Base-by-base conservation (phyloP, 2,113 vertebrate genomes). In the Mungos mungo region DNA sequence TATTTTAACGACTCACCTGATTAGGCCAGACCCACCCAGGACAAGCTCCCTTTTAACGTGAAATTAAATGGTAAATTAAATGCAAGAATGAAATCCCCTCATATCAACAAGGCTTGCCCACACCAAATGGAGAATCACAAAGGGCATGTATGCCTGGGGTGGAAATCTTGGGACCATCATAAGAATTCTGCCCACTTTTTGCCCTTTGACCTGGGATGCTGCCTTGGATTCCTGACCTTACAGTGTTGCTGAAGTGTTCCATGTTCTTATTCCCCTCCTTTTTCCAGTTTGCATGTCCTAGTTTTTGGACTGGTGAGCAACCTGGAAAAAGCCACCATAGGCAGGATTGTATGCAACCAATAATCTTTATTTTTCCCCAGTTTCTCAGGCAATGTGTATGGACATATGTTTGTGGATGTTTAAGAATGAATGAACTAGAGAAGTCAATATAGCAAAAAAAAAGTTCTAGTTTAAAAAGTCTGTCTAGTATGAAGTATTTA, bases 391-490 rank as follows among this genome's bases (percentile, higher is more conserved):
- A 21, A 85, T 7, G 9, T 35, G 7, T 35, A 76, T 68, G 4
- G 33, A 68, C 45, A n/a, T n/a, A 65, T 6, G 29, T 74, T 87
- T 16, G 21, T 33, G 15, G 52, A 71, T 72, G 81, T 63, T 65
- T 93, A 88, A 65, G 45, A 71, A 57, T n/a, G 7, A 35, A 66
- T 10, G 12, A 69, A 89, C 65, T 41, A 76, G 12, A 81, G 16
- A 86, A 93, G 38, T 83, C 57, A 81, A 92, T 9, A 10, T n/a
- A 81, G 10, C 65, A 19, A 65, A 91, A 50, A 50, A 50, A 82
- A 88, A 91, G 81, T 97, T 97, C 96, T 96, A 90, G 93, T 87
- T 80, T 27, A 92, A 97, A 94, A 97, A 92, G 93, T 83, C 85
- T 87, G 80, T 95, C 95, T 88, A 72, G 86, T 96, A 93, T 96